Conservation (phyloP, 2,113 vertebrate species). For the Mesembrinibis cayennensis region DNA sequence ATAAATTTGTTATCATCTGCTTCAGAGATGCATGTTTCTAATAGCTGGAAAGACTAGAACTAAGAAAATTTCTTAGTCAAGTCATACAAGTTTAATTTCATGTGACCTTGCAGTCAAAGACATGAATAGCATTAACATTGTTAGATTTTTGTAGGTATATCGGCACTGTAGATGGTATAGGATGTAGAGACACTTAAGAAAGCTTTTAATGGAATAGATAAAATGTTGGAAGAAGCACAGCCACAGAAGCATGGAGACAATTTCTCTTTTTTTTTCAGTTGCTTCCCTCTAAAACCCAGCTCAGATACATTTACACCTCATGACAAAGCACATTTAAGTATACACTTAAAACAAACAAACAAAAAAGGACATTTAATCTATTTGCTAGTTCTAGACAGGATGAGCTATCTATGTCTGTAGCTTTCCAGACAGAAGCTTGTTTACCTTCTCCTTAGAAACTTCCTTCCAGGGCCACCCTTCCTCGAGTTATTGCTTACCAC, state of each 20-base stretch:
- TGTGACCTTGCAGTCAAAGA: background rate
- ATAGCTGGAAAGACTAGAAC: background rate
- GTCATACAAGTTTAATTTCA: background rate
- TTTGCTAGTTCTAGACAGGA: background rate
- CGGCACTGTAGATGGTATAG: background rate
- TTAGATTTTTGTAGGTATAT: background rate
- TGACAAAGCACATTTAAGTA: background rate
- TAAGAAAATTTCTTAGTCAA: background rate
- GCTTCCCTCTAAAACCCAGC: background rate
- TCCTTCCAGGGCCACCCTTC: background rate
- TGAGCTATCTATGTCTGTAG: background rate
- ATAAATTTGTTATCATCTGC: background rate
- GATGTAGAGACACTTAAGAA: background rate
- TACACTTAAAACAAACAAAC: background rate
- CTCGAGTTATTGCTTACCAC: background rate
- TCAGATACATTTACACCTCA: background rate
- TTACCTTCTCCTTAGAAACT: background rate
- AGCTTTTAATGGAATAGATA: background rate
- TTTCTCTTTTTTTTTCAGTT: background rate
- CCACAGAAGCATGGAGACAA: background rate
- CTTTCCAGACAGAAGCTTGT: background rate
- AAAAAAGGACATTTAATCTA: background rate
- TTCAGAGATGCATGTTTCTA: background rate
- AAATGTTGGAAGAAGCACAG: background rate
- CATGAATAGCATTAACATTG: background rate